Base-by-base conservation (phyloP, 2,797 vertebrate species). In the Aselliscus stoliczkanus region DNA sequence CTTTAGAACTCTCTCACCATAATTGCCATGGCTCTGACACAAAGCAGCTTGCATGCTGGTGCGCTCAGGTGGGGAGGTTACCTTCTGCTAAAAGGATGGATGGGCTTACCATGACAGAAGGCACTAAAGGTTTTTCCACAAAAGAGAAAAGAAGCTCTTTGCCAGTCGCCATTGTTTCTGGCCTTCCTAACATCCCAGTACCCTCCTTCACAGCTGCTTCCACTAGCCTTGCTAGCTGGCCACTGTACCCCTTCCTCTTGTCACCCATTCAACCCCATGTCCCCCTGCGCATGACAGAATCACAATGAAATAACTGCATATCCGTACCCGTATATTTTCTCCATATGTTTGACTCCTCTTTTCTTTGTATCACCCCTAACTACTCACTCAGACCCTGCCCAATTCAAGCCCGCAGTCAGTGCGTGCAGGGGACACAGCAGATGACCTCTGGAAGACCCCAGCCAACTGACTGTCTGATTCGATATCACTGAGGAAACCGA, bases 401-500 rank as follows among this genome's bases (percentile, higher is more conserved):
- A 31, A 15, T 39, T 47, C 10, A n/a, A 58, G 31, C 27, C 44
- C 52, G 1, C 44, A 25, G 34, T 72, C 37, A 44, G 1, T 9
- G 52, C 58, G 39, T 56, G 37, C 77, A 76, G 27, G 5, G 73
- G 44, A 64, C 42, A 37, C 11, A 69, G 34, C 88, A 56, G 21
- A 25, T 84, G 88, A 94, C 92, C 92, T 77, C 83, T 95, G 79
- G 79, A 95, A 97, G 88, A 93, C 86, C 60, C 93, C 20, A 2
- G 69, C 60, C 75, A 85, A 80, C 39, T 89, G 86, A 95, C 1
- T 76, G 79, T 92, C 88, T 80, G 60, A 90, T 91, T 96, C 75
- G 80, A 34, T 91, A 64, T 81, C 87, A 95, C 84, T 79, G 87
- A 96, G 94, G 84, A 96, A 95, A 93, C 60, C 18, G 13, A 90